Evolutionary conservation across 2,113 vertebrate species (phyloP).

Genomic region (Psephotus haematonotus): DNA sequence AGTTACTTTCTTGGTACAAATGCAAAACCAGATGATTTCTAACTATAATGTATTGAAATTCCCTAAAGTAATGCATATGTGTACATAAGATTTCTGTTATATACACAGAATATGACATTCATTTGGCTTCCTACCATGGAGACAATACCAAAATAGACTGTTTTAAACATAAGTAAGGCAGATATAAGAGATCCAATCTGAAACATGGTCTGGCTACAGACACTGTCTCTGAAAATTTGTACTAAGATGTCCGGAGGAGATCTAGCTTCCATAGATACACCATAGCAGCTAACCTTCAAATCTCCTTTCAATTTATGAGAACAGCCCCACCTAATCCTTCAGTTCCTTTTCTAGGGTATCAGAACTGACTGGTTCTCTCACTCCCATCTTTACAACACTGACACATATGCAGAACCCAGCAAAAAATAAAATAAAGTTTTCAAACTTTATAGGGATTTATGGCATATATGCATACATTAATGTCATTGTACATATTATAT

Average conservation of each 20-base stretch:
- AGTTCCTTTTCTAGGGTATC: not conserved
- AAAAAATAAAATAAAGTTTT: not conserved
- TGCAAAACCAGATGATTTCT: not conserved
- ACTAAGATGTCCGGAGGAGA: not conserved
- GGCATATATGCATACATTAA: not conserved
- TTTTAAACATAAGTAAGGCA: not conserved
- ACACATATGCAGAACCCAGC: not conserved
- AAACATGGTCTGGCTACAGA: not conserved
- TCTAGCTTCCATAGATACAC: not conserved
- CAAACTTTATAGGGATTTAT: not conserved
- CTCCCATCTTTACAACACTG: not conserved
- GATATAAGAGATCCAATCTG: not conserved
- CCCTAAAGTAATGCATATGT: not conserved
- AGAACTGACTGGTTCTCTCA: not conserved
- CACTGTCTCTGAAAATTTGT: not conserved
- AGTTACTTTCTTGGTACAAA: not conserved
- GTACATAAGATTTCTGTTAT: not conserved
- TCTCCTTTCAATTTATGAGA: not conserved
- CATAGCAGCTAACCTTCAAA: not conserved
- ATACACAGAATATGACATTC: not conserved
- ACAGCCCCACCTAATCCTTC: not conserved
- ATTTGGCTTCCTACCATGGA: not conserved
- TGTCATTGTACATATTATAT: not conserved
- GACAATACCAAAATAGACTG: not conserved
- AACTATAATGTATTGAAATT: not conserved